A percentile compares a stretch with the other conserved stretches of the same genome.
These are phyloP conservation scores for Todiramphus saurophagus DNA, from an alignment of 2,113 vertebrate genomes.

Conservation along the genomic window DNA sequence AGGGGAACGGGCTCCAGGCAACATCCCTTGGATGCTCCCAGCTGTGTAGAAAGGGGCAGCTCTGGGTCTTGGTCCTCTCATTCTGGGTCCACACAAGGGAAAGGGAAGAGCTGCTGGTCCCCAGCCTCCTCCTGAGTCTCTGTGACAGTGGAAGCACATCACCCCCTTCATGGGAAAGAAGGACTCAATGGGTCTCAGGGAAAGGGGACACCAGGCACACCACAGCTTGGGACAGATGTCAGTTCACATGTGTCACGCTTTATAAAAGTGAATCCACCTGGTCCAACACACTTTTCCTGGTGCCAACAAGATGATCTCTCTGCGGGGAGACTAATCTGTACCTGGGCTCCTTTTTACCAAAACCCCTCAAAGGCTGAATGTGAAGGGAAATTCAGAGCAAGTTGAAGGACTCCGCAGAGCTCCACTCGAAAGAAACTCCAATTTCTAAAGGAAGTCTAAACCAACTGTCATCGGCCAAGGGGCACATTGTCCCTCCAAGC, in stretches of 20 bases:
- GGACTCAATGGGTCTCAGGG: rapidly evolving
- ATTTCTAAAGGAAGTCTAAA: neutral
- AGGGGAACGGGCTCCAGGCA: neutral
- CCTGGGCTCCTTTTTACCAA: neutral
- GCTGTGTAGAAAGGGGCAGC: neutral
- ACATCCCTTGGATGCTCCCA: neutral
- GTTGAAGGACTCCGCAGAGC: neutral
- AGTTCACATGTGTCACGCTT: neutral
- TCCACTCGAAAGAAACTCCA: neutral
- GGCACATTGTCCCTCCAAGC: neutral
- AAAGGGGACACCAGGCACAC: neutral
- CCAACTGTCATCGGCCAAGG: neutral
- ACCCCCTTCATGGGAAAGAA: rapidly evolving
- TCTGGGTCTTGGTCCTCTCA: rapidly evolving
- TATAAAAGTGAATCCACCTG: rapidly evolving
- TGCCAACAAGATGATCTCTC: neutral
- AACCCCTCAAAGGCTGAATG: neutral
- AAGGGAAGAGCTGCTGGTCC: neutral
- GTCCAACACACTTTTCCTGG: neutral
- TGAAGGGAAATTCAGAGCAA: neutral
- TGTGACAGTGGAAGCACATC: rapidly evolving
- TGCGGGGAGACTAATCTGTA: neutral
- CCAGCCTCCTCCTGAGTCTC: neutral
- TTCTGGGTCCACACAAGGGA: neutral
- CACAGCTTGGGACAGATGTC: neutral